phyloP scores from a whole-genome alignment of 2,888 invertebrate species.

The Philonicus albiceps region DNA sequence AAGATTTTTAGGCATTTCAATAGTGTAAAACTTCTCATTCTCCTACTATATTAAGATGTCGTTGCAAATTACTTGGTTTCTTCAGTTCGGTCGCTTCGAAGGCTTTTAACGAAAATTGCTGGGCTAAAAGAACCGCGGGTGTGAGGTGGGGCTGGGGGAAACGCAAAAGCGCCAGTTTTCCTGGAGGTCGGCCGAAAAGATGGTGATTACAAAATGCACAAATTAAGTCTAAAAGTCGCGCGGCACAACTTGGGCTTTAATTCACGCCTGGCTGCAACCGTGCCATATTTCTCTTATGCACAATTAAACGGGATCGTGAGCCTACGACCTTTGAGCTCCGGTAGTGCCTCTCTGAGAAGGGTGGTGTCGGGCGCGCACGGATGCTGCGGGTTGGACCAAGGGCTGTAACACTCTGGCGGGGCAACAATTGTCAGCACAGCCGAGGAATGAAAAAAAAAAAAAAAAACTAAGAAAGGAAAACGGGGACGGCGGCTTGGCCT shows the following conservation, averaged over 20 bases:
- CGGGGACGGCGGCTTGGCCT: background rate
- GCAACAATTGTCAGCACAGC: constrained; percentile 5
- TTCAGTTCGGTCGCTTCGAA: background rate
- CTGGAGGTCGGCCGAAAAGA: background rate
- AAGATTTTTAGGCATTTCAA: background rate
- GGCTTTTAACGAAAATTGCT: background rate
- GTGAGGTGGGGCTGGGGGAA: background rate
- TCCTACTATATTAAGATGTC: background rate
- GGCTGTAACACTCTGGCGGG: background rate
- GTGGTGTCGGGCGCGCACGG: background rate
- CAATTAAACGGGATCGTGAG: constrained; percentile 20
- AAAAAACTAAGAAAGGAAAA: constrained; percentile 8
- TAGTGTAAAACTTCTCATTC: background rate
- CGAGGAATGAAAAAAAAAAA: too few relatives aligned
- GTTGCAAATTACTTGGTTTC: background rate
- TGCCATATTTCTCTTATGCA: constrained; percentile 30
- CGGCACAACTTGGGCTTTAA: background rate
- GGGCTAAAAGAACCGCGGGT: background rate
- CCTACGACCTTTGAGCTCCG: constrained; percentile 12
- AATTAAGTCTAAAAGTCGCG: constrained; percentile 23
- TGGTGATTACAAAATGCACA: constrained; percentile 20
- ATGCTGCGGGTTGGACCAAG: background rate
- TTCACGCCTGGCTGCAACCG: constrained; percentile 13
- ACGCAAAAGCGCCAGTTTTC: background rate
- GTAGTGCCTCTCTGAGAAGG: background rate